Evolutionary conservation across 2,888 invertebrate genomes (phyloP).

Genomic region (Cryptocheilus praepositus): DNA sequence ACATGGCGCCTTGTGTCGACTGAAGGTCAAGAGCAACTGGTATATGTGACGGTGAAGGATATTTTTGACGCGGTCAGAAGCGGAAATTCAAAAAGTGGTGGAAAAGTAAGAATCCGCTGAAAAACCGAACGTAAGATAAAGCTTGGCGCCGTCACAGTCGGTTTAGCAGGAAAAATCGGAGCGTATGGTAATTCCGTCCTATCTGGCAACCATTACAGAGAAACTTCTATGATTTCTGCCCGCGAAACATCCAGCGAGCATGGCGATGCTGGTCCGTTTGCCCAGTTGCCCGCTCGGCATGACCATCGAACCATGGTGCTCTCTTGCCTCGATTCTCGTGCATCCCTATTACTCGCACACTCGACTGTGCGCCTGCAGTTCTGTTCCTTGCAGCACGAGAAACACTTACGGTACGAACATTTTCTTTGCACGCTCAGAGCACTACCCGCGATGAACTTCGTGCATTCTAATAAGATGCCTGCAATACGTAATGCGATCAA

Average conservation of each 20-base stretch:
- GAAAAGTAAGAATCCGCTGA: too few species aligned
- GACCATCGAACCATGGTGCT: conserved; percentile 47
- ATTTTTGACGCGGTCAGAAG: too few species aligned
- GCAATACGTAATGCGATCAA: too few species aligned
- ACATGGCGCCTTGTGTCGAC: too few species aligned
- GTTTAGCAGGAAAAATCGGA: conserved; percentile 31
- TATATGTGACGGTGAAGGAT: too few species aligned
- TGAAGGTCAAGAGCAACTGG: too few species aligned
- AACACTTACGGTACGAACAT: neutral
- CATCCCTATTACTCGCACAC: conserved; percentile 27
- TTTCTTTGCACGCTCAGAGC: too few species aligned
- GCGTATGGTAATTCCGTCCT: conserved; percentile 42
- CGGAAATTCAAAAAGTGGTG: too few species aligned
- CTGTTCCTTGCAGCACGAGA: neutral
- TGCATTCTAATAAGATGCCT: too few species aligned
- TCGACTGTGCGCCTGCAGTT: neutral
- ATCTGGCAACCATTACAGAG: conserved; percentile 45
- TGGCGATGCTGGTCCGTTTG: conserved; percentile 44
- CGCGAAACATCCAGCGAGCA: conserved; percentile 41
- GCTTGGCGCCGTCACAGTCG: conserved; percentile 11
- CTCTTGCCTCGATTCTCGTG: conserved; percentile 32
- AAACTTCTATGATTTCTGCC: conserved; percentile 50
- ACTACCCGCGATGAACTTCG: too few species aligned
- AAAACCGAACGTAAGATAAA: neutral
- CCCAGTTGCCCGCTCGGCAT: conserved; percentile 51